phyloP scores from a whole-genome alignment of 2,888 invertebrate genomes.

The Habrosyne pyritoides region DNA sequence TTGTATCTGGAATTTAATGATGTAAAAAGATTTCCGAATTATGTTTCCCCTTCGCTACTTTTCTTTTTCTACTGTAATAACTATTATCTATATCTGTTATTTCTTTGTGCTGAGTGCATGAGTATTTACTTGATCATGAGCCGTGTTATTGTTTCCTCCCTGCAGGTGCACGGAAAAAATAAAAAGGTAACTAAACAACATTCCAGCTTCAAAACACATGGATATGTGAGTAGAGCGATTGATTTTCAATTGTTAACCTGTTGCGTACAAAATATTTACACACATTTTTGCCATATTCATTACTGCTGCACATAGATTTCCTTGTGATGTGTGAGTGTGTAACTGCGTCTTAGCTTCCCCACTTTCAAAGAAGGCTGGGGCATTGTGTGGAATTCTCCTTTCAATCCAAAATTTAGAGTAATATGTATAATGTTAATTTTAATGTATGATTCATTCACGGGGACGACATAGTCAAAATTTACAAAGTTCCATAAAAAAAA shows the following conservation, averaged over 20 bases:
- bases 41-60: neutral
- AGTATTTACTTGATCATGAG: conserved; percentile 33
- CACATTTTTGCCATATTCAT: no score
- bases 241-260: conserved; percentile 20
- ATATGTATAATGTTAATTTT: no score
- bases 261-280: conserved; percentile 3
- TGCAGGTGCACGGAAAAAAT: conserved; percentile 74
- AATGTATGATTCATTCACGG: no score
- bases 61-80: neutral
- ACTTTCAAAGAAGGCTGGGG: no score
- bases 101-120: conserved; percentile 9
- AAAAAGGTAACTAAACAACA: conserved; percentile 73
- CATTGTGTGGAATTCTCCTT: no score
- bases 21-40: neutral
- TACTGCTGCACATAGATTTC: no score
- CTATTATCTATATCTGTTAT: neutral
- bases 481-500: no score
- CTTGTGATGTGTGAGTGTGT: no score
- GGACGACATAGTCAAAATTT: no score
- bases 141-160: conserved; percentile 52
- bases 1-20: neutral
- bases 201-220: conserved; percentile 51
- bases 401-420: no score
- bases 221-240: conserved; percentile 55
- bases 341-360: no score